Conservation (phyloP, 1,140 invertebrate genomes). For the Nomia melanderi region DNA sequence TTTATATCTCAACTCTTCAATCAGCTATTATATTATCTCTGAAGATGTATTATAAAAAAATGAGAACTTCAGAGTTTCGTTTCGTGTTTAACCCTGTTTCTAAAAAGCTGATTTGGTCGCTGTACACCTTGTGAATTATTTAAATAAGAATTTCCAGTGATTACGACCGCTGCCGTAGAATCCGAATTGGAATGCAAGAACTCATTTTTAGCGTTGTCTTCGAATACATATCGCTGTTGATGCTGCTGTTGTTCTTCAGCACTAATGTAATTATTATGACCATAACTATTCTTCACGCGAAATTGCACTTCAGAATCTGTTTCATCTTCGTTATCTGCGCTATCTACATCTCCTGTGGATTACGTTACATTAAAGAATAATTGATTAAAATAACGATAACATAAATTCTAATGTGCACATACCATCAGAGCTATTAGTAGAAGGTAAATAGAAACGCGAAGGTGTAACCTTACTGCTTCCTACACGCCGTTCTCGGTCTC, state of each 20-base stretch:
- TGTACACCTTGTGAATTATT: slow-evolving; percentile 71
- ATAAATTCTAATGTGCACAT: slow-evolving; percentile 54
- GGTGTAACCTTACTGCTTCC: slow-evolving; percentile 80
- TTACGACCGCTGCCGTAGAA: slow-evolving; percentile 45
- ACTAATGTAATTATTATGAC: slow-evolving; percentile 19
- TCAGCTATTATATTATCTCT: slow-evolving; percentile 31
- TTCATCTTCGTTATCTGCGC: slow-evolving; percentile 84
- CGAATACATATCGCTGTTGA: slow-evolving; percentile 58
- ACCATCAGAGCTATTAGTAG: slow-evolving; percentile 93
- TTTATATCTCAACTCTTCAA: slow-evolving; percentile 14
- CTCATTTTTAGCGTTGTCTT: slow-evolving; percentile 54
- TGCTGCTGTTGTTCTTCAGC: slow-evolving; percentile 10
- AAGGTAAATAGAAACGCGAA: slow-evolving; percentile 86
- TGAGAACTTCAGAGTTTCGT: slow-evolving; percentile 73
- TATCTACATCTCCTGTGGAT: slow-evolving; percentile 84
- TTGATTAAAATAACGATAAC: not conserved
- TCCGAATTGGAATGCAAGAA: slow-evolving; percentile 58
- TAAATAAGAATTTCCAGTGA: slow-evolving; percentile 68
- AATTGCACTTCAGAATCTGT: slow-evolving; percentile 74
- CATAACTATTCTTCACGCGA: slow-evolving; percentile 52
- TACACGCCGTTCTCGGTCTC: slow-evolving; percentile 83
- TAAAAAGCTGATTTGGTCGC: slow-evolving; percentile 74
- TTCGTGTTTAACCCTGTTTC: slow-evolving; percentile 78
- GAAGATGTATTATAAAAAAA: not conserved
- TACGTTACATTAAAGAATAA: not conserved